Percentiles rank a stretch among this genome's conserved stretches.
Conservation (phyloP, 2,113 vertebrate genomes). For the Microcebus lehilahytsara region DNA sequence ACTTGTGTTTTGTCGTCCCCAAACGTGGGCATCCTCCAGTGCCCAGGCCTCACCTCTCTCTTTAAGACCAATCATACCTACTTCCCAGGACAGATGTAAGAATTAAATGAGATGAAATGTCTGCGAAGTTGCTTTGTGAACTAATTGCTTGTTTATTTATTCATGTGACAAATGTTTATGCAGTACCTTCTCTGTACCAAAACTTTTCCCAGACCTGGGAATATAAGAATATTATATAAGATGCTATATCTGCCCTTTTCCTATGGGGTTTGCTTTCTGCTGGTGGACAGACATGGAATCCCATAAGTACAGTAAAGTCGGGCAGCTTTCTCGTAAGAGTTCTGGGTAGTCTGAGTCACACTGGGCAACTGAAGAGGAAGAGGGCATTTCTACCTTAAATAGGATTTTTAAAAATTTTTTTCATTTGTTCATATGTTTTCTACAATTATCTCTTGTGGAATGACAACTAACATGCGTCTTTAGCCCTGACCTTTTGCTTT, state of each 20-base stretch:
- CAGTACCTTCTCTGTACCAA: neutral
- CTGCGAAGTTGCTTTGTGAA: neutral
- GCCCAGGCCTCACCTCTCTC: neutral
- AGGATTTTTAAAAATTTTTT: neutral
- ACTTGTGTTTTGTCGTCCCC: neutral
- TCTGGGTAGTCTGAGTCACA: neutral
- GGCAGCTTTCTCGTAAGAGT: neutral
- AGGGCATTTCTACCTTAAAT: neutral
- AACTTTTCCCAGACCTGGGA: neutral
- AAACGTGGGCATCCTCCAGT: fast-evolving
- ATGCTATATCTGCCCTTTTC: neutral
- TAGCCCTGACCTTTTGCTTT: neutral
- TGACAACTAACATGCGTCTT: neutral
- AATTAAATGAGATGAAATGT: neutral
- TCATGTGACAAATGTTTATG: neutral
- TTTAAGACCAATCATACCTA: neutral
- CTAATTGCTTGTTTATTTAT: neutral
- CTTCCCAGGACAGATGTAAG: neutral
- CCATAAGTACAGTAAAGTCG: neutral
- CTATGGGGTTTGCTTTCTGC: neutral
- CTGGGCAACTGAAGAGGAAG: neutral
- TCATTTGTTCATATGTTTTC: neutral
- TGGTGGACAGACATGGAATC: neutral
- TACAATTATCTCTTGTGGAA: neutral
- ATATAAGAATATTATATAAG: too few species aligned